Evolutionary conservation across 2,797 vertebrate genomes (phyloP).

Genomic region (Megaceryle alcyon): DNA sequence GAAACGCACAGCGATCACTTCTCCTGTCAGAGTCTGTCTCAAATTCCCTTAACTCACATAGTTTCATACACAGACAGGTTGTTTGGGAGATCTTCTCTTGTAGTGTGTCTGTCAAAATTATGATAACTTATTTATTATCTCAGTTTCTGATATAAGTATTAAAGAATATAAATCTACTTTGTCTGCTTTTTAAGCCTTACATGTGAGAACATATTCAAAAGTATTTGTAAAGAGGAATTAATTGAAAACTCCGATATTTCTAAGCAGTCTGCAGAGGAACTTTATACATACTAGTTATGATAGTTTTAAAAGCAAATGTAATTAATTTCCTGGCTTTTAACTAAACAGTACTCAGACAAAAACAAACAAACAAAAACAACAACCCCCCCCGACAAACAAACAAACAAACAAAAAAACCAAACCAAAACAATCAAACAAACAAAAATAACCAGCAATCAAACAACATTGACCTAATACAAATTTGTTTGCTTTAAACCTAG

Average conservation of each 20-base stretch:
- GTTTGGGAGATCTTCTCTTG: neutral
- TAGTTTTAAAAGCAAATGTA: neutral
- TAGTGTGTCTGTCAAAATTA: neutral
- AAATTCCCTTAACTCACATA: neutral
- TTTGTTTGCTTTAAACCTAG: neutral
- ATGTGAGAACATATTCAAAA: neutral
- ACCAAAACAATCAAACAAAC: too few species aligned
- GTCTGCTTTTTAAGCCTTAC: neutral
- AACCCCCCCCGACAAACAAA: too few species aligned
- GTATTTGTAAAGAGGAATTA: neutral
- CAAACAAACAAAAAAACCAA: too few species aligned
- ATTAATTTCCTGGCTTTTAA: neutral
- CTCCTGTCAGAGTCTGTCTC: neutral
- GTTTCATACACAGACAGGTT: neutral
- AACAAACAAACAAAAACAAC: too few species aligned
- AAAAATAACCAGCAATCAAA: too few species aligned
- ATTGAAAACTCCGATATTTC: neutral
- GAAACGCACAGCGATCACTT: accelerated
- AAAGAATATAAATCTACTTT: neutral
- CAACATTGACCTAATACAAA: neutral
- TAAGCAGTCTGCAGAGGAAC: neutral
- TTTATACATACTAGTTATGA: neutral
- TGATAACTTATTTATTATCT: neutral
- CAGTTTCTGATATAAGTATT: neutral
- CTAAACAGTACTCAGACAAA: neutral